A percentile compares a stretch with the other conserved stretches of the same genome.
phyloP scores from a whole-genome alignment of 2,888 invertebrate species.

The Allophyes oxyacanthae region DNA sequence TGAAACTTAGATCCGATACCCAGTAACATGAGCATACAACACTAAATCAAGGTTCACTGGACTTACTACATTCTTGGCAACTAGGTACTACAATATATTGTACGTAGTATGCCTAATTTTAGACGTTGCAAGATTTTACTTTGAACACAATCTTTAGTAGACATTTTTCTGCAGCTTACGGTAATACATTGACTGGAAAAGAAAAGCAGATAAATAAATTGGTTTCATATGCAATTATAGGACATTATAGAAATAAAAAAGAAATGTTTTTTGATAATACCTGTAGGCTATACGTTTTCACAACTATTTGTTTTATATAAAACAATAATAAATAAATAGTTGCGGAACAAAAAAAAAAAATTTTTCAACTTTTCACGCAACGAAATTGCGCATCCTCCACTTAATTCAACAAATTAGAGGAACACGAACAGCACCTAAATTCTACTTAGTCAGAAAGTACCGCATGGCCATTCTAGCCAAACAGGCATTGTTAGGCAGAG shows the following conservation, averaged over 20 bases:
- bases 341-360: not conserved
- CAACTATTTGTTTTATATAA: too few relatives aligned
- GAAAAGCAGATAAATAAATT: too few relatives aligned
- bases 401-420: constrained; percentile 27
- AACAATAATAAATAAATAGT: too few relatives aligned
- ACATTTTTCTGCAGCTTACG: too few relatives aligned
- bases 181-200: too few relatives aligned
- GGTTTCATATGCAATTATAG: too few relatives aligned
- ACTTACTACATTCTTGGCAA: constrained; percentile 52
- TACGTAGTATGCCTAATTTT: constrained; percentile 40
- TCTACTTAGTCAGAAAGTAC: constrained; percentile 30
- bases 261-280: too few relatives aligned
- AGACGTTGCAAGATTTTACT: constrained; percentile 42
- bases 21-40: constrained; percentile 27
- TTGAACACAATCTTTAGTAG: not conserved
- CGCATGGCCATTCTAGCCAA: constrained; percentile 32
- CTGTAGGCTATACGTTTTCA: too few relatives aligned
- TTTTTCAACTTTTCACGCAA: not conserved
- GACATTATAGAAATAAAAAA: too few relatives aligned
- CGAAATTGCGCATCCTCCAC: not conserved
- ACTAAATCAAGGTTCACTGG: constrained; percentile 46
- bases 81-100: constrained; percentile 21
- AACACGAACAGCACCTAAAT: constrained; percentile 17
- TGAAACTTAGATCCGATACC: constrained; percentile 28
- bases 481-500: constrained; percentile 28